phyloP scores from a whole-genome alignment of 2,888 invertebrate species.

The Hermaeophaga mercurialis region DNA sequence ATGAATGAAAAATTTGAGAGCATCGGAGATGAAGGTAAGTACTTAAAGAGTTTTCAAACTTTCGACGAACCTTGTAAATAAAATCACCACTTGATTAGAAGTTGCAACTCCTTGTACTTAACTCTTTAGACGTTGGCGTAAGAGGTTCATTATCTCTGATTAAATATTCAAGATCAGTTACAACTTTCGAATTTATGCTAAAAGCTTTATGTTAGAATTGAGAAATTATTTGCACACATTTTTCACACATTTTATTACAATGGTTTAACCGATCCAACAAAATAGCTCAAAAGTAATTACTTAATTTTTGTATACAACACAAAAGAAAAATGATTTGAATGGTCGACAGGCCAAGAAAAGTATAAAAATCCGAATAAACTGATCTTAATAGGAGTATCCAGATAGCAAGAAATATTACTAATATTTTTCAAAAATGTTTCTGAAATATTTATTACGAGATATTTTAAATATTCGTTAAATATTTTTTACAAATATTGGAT shows the following conservation, averaged over 20 bases:
- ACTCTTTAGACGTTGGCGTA: constrained; percentile 15
- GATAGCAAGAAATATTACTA: too few relatives aligned
- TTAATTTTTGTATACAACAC: too few relatives aligned
- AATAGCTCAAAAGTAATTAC: too few relatives aligned
- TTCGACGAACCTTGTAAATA: constrained; percentile 5
- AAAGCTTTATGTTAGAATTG: constrained; percentile 20
- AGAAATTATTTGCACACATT: constrained; percentile 22
- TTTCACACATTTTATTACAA: neutral
- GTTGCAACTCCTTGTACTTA: constrained; percentile 8
- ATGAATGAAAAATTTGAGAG: neutral
- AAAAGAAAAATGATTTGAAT: too few relatives aligned
- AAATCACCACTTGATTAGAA: constrained; percentile 20
- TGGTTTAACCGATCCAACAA: neutral
- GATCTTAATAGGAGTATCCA: too few relatives aligned
- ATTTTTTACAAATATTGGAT: too few relatives aligned
- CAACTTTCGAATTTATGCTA: constrained; percentile 23
- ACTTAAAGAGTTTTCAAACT: neutral
- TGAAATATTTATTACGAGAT: too few relatives aligned
- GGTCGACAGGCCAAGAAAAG: too few relatives aligned
- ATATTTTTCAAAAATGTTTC: too few relatives aligned
- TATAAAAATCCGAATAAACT: too few relatives aligned
- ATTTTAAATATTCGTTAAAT: too few relatives aligned
- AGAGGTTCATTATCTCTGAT: constrained; percentile 24
- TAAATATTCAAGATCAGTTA: constrained; percentile 24
- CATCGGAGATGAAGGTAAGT: neutral